Percentiles rank a stretch among this genome's conserved stretches.
Evolutionary conservation across 2,888 invertebrate species (phyloP).

Genomic region (Synanthedon tipuliformis): DNA sequence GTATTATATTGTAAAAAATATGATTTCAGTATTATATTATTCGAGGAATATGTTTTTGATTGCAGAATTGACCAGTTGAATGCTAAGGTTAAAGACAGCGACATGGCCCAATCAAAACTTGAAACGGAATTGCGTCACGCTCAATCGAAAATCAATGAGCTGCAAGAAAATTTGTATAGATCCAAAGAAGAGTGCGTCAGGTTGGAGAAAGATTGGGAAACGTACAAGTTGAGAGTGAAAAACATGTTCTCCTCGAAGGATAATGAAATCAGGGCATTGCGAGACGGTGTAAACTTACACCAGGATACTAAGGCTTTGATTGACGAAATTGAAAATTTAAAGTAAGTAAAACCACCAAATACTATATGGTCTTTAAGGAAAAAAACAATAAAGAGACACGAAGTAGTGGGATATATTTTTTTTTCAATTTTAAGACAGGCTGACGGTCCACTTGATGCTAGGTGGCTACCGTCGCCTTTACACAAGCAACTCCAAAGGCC

Average conservation of each 20-base stretch:
- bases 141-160: constrained; percentile 34
- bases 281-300: constrained; percentile 31
- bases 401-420: too few relatives aligned
- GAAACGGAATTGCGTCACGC: constrained; percentile 49
- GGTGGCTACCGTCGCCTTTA: too few relatives aligned
- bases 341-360: constrained; percentile 31
- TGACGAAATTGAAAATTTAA: constrained; percentile 40
- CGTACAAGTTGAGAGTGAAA: constrained; percentile 55
- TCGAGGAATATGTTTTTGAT: background rate
- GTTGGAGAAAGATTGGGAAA: constrained; percentile 54
- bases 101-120: constrained; percentile 25
- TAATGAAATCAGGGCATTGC: constrained; percentile 40
- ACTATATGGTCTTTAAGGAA: too few relatives aligned
- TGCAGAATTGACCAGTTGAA: constrained; percentile 29
- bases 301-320: constrained; percentile 44
- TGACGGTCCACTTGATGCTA: too few relatives aligned
- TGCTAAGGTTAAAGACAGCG: constrained; percentile 21
- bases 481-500: too few relatives aligned
- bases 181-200: constrained; percentile 37
- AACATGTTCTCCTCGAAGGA: constrained; percentile 51
- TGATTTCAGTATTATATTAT: background rate
- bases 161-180: constrained; percentile 37
- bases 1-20: too few relatives aligned
- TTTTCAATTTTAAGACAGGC: too few relatives aligned
- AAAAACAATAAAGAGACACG: too few relatives aligned